Evolutionary conservation across 2,113 vertebrate genomes (phyloP).

Genomic region (Mus musculus): GRCm39 chr4:53477001-53477500

Average conservation of each 20-base stretch:
- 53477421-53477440: slow-evolving; percentile 66
- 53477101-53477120: neutral
- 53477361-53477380: slow-evolving; percentile 70
- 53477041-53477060: slow-evolving; percentile 31
- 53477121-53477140: neutral
- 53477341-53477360: slow-evolving; percentile 73
- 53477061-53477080: neutral
- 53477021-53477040: neutral
- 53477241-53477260: slow-evolving; percentile 46
- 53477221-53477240: slow-evolving; percentile 60
- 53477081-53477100: neutral
- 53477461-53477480: slow-evolving; percentile 33
- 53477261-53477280: slow-evolving; percentile 52
- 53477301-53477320: slow-evolving; percentile 66
- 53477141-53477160: neutral
- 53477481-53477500: slow-evolving; percentile 48
- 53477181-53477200: slow-evolving; percentile 45
- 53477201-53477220: slow-evolving; percentile 50
- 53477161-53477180: slow-evolving; percentile 44
- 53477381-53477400: slow-evolving; percentile 68
- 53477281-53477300: slow-evolving; percentile 54
- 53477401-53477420: slow-evolving; percentile 58
- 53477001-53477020: slow-evolving; percentile 7
- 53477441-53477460: slow-evolving; percentile 39
- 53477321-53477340: slow-evolving; percentile 71